Conservation (phyloP, 2,888 invertebrate species). For the Eutolmus rufibarbis region DNA sequence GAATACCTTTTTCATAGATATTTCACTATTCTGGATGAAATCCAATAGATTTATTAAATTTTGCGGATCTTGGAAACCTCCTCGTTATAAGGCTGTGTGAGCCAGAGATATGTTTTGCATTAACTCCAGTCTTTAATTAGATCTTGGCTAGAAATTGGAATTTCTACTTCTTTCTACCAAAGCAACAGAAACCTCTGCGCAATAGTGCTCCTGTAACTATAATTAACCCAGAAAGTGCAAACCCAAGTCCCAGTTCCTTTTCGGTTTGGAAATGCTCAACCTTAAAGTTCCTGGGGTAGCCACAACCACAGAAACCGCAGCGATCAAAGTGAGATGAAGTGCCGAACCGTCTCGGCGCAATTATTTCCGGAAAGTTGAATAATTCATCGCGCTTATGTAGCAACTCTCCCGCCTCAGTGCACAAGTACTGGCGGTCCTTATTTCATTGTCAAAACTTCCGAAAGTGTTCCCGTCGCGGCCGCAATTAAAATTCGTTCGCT, state of each 20-base stretch:
- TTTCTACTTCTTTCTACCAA: background rate
- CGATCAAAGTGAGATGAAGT: background rate
- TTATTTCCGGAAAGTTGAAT: background rate
- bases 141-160: background rate
- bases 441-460: background rate
- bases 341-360: background rate
- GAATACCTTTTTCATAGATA: no score
- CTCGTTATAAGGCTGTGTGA: no score
- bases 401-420: background rate
- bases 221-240: background rate
- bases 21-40: no score
- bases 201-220: background rate
- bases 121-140: background rate
- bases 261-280: background rate
- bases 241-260: background rate
- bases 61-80: no score
- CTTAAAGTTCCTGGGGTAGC: background rate
- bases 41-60: no score
- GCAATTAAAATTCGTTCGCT: background rate
- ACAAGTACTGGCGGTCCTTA: background rate
- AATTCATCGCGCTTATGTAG: background rate
- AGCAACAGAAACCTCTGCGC: background rate
- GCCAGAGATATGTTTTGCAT: no score
- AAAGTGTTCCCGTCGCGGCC: background rate
- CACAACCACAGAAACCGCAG: background rate